Evolutionary conservation across 2,888 invertebrate species (phyloP).

Genomic region (Dasypolia templi): DNA sequence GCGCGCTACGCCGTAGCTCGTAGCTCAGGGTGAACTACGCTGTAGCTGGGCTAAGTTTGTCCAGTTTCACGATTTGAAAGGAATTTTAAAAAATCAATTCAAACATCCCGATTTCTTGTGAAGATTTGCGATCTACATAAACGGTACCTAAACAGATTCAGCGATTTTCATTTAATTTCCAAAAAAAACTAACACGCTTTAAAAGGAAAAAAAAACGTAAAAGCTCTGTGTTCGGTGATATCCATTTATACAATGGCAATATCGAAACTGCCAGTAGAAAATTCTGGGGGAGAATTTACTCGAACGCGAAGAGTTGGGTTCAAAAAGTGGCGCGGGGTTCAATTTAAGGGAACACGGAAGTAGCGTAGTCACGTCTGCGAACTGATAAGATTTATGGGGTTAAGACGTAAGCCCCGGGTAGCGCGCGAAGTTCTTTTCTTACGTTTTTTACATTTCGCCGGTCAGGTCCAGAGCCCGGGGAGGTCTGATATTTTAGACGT

Average conservation of each 20-base stretch:
- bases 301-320: conserved; percentile 45
- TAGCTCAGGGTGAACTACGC: not conserved
- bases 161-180: conserved; percentile 49
- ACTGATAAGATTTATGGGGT: conserved; percentile 67
- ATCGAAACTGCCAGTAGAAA: conserved; percentile 56
- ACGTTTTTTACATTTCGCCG: not conserved
- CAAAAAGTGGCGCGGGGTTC: conserved; percentile 64
- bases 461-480: too few relatives aligned
- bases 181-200: conserved; percentile 39
- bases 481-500: too few relatives aligned
- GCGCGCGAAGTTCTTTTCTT: not conserved
- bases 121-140: conserved; percentile 4
- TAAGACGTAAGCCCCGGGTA: conserved; percentile 11
- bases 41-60: conserved; percentile 1
- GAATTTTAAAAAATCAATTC: conserved; percentile 16
- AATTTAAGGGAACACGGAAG: conserved; percentile 67
- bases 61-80: not conserved
- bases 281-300: conserved; percentile 46
- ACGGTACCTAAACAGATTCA: conserved; percentile 10
- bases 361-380: conserved; percentile 66
- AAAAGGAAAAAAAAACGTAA: conserved; percentile 41
- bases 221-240: conserved; percentile 57
- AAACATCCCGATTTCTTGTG: not conserved
- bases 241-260: conserved; percentile 61
- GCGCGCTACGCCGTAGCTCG: conserved; percentile 16